phyloP scores from a whole-genome alignment of 2,888 invertebrate species.

The Eupithecia tripunctaria region DNA sequence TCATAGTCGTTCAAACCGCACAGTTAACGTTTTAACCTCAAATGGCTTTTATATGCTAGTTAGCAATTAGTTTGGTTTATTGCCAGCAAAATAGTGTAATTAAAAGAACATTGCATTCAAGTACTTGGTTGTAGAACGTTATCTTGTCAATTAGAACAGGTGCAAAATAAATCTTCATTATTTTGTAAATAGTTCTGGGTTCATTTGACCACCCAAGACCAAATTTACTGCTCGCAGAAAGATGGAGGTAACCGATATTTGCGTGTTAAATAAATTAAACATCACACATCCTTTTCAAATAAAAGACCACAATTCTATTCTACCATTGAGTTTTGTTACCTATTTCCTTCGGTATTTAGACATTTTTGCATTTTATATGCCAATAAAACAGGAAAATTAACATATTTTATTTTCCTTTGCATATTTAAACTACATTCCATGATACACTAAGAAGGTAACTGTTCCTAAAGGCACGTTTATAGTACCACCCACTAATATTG shows the following conservation, averaged over 20 bases:
- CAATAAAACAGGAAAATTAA: constrained; percentile 7
- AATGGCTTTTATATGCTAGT: constrained; percentile 14
- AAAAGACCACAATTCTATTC: not conserved
- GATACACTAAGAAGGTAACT: not conserved
- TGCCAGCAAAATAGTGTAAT: constrained; percentile 11
- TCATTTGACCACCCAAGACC: constrained; percentile 5
- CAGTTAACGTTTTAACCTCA: constrained; percentile 17
- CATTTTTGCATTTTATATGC: not conserved
- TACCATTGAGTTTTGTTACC: constrained; percentile 1
- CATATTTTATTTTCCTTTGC: not conserved
- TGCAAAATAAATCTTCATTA: constrained; percentile 10
- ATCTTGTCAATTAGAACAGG: constrained; percentile 9
- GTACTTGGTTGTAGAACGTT: constrained; percentile 6
- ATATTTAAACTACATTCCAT: constrained; percentile 1
- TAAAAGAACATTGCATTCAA: constrained; percentile 7
- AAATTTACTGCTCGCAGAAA: not conserved
- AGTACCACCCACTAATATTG: constrained; percentile 28
- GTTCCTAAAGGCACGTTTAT: constrained; percentile 15
- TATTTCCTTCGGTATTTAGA: not conserved
- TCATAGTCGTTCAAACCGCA: constrained; percentile 10
- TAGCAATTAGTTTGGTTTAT: constrained; percentile 13
- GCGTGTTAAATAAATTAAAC: constrained; percentile 5
- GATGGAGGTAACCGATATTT: not conserved
- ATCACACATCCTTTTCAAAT: constrained; percentile 1
- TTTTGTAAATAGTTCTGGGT: not conserved